These are phyloP conservation scores for Falco biarmicus DNA, from an alignment of 2,797 vertebrate genomes.

Conservation along the genomic window DNA sequence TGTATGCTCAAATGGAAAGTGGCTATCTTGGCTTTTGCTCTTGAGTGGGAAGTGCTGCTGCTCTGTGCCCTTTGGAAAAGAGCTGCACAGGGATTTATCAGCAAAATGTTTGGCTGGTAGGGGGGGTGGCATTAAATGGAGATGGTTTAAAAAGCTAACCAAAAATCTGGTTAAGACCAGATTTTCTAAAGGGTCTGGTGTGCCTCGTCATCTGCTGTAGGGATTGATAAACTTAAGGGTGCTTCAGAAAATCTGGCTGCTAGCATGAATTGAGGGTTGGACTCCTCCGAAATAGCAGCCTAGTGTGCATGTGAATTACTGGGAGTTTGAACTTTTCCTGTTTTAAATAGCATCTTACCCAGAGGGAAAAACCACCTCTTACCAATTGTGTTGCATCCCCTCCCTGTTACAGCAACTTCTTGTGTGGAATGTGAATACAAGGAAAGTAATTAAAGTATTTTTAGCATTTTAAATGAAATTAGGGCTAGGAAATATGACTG, in stretches of 20 bases:
- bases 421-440: not conserved
- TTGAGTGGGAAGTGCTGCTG: not conserved
- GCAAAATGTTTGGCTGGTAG: not conserved
- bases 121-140: not conserved
- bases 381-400: not conserved
- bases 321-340: not conserved
- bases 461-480: constrained; percentile 23
- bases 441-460: constrained; percentile 33
- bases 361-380: not conserved
- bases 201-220: accelerated
- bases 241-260: not conserved
- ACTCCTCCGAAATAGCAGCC: not conserved
- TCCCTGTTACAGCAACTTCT: not conserved
- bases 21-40: not conserved
- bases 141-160: not conserved
- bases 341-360: not conserved
- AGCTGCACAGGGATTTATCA: not conserved
- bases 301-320: not conserved
- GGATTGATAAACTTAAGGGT: not conserved
- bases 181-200: not conserved
- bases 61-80: not conserved
- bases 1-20: accelerated
- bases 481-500: not conserved
- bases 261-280: not conserved
- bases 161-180: not conserved